phyloP scores from a whole-genome alignment of 2,113 vertebrate genomes.

The Bagarius yarrelli region DNA sequence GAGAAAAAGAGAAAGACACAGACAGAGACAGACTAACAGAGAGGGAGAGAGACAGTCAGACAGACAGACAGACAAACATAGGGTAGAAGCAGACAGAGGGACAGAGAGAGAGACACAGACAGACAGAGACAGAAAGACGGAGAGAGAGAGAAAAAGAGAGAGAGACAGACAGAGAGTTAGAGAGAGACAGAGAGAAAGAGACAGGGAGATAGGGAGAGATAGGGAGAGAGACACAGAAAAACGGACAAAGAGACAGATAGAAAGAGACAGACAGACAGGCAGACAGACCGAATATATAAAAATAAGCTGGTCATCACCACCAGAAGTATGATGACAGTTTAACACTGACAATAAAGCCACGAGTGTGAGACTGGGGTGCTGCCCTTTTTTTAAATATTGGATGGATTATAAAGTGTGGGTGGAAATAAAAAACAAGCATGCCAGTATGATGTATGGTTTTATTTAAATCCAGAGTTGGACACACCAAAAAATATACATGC shows the following conservation, averaged over 20 bases:
- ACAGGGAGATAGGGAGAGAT: neutral
- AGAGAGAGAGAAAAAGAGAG: neutral
- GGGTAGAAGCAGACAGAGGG: neutral
- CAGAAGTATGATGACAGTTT: conserved; percentile 40
- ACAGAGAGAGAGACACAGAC: neutral
- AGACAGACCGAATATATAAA: too few relatives aligned
- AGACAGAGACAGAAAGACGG: neutral
- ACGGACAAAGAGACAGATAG: neutral
- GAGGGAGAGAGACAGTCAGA: neutral
- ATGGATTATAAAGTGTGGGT: conserved; percentile 7
- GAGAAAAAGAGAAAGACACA: neutral
- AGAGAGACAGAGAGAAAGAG: neutral
- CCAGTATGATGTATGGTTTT: conserved; percentile 32
- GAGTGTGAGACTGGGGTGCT: conserved; percentile 19
- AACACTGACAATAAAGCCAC: conserved; percentile 41
- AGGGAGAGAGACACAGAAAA: neutral
- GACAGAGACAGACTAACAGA: neutral
- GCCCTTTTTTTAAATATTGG: conserved; percentile 23
- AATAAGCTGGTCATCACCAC: conserved; percentile 21
- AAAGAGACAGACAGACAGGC: conserved; percentile 4
- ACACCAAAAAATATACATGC: conserved; percentile 12
- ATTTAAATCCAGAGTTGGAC: conserved; percentile 13
- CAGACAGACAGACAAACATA: too few relatives aligned
- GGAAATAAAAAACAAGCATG: conserved; percentile 29
- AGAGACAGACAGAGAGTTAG: neutral